Evolutionary conservation across 1,140 invertebrate genomes (phyloP).

Genomic region (Magallana gigas): DNA sequence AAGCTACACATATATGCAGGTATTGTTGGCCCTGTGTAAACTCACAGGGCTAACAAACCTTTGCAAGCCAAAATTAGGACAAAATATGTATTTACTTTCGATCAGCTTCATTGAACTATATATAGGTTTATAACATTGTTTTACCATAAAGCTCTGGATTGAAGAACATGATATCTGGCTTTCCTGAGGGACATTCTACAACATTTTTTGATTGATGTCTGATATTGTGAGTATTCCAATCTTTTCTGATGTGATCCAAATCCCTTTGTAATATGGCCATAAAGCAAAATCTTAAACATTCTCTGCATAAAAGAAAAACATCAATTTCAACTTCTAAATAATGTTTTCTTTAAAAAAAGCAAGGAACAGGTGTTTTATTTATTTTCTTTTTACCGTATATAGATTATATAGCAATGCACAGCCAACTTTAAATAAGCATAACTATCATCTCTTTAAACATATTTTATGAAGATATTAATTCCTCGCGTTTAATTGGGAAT

Average conservation of each 20-base stretch:
- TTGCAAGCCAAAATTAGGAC: no score
- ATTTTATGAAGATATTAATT: background rate
- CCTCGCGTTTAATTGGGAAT: no score
- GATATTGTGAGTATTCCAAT: background rate
- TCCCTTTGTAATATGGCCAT: background rate
- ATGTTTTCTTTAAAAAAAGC: no score
- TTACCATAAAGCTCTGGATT: slow-evolving; percentile 4
- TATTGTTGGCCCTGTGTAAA: no score
- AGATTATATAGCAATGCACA: background rate
- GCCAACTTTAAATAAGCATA: background rate
- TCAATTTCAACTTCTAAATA: background rate
- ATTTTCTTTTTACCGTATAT: background rate
- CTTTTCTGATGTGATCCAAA: background rate
- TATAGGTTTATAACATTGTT: no score
- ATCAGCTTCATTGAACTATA: no score
- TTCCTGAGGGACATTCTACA: background rate
- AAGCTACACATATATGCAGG: background rate
- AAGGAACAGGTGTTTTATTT: background rate
- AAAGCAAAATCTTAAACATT: slow-evolving; percentile 6
- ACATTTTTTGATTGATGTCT: background rate
- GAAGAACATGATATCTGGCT: background rate
- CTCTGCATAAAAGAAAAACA: background rate
- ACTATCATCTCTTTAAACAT: background rate
- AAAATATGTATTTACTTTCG: no score
- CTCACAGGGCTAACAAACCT: no score